These are phyloP conservation scores for Pseudolaguvia tuberculata DNA, from an alignment of 2,113 vertebrate genomes.

Conservation along the genomic window DNA sequence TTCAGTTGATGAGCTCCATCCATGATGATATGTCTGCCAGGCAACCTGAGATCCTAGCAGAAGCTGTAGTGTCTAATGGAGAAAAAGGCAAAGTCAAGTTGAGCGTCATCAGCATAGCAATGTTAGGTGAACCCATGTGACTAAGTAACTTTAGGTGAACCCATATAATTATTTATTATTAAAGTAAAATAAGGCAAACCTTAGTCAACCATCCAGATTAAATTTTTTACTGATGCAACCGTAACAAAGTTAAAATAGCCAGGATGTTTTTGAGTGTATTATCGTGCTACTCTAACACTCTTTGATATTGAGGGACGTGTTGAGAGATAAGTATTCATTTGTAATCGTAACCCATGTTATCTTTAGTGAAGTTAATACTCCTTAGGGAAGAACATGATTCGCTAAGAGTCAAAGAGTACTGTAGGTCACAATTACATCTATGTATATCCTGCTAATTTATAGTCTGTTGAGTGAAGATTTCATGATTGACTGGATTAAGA, in stretches of 20 bases:
- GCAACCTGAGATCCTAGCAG: no score
- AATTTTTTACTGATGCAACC: no score
- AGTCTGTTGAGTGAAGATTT: not conserved
- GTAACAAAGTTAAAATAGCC: not conserved
- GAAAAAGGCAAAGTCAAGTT: no score
- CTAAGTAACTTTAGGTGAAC: no score
- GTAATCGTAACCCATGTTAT: not conserved
- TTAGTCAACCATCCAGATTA: no score
- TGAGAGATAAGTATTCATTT: not conserved
- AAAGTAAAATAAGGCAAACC: no score
- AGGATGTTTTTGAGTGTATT: not conserved
- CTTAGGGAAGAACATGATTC: not conserved
- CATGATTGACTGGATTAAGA: constrained; percentile 4
- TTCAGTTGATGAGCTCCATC: no score
- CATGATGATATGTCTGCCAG: no score
- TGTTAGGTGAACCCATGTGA: no score
- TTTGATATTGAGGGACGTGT: not conserved
- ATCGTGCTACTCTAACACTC: not conserved
- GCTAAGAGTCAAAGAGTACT: not conserved
- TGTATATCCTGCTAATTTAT: not conserved
- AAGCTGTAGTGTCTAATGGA: no score
- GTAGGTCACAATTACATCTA: not conserved
- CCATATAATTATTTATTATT: no score
- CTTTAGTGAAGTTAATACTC: not conserved
- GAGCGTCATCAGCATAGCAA: no score